phyloP scores from a whole-genome alignment of 2,113 vertebrate species.

The Gasterosteus nipponicus region DNA sequence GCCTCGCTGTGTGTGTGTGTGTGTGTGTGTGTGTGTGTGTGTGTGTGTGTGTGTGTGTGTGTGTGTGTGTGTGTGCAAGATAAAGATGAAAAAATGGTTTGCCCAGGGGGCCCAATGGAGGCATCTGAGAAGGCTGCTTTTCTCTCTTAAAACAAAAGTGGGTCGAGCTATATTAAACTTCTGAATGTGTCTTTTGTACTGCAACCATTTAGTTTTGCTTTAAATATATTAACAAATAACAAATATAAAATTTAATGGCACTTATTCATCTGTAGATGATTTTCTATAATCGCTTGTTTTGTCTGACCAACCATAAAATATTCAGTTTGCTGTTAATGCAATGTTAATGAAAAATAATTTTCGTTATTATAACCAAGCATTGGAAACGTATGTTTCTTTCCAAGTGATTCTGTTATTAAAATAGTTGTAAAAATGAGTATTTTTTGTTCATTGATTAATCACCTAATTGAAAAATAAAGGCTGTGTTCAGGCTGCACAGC shows the following conservation, averaged over 20 bases:
- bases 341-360: not conserved
- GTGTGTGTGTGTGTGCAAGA: slow-evolving; percentile 22
- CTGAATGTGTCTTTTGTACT: slow-evolving; percentile 10
- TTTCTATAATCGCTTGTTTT: not conserved
- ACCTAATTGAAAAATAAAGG: no score
- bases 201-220: not conserved
- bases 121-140: slow-evolving; percentile 52
- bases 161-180: slow-evolving; percentile 69
- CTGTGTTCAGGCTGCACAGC: not conserved
- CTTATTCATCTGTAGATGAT: not conserved
- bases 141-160: slow-evolving; percentile 64
- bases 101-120: slow-evolving; percentile 50
- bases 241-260: not conserved
- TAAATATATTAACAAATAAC: not conserved
- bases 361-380: not conserved
- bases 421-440: not conserved
- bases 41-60: slow-evolving; percentile 24
- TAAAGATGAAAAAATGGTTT: slow-evolving; percentile 44
- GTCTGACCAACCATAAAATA: not conserved
- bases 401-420: not conserved
- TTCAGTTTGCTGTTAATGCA: not conserved
- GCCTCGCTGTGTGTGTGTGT: slow-evolving; percentile 17
- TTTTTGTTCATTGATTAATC: not conserved
- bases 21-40: slow-evolving; percentile 27
- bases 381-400: not conserved